Percentiles rank a stretch among this genome's conserved stretches.
Evolutionary conservation across 1,140 invertebrate genomes (phyloP).

Genomic region (Archegozetes longisetosus): DNA sequence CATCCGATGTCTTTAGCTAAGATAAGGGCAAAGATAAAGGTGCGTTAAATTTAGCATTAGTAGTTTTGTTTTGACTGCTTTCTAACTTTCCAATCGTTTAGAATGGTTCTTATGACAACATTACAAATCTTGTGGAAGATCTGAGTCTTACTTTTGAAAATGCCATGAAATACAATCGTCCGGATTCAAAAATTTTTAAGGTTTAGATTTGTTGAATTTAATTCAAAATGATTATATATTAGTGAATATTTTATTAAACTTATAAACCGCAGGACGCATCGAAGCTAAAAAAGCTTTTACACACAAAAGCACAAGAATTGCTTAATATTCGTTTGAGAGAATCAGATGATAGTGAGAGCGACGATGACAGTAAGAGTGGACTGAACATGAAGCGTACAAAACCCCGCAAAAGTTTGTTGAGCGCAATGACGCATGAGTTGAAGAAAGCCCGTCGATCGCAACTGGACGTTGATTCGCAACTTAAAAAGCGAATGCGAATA

Average conservation of each 20-base stretch:
- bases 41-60: constrained; percentile 25
- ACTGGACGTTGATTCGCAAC: constrained; percentile 20
- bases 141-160: constrained; percentile 98
- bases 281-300: constrained; percentile 63
- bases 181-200: constrained; percentile 70
- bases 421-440: constrained; percentile 29
- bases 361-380: constrained; percentile 17
- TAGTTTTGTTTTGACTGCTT: constrained; percentile 3
- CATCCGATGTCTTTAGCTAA: constrained; percentile 85
- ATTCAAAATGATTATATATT: too few relatives aligned
- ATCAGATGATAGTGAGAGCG: neutral
- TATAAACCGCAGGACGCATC: constrained; percentile 51
- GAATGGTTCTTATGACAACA: constrained; percentile 61
- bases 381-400: neutral
- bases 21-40: constrained; percentile 77
- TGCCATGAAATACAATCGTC: constrained; percentile 82
- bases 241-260: too few relatives aligned
- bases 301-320: constrained; percentile 64
- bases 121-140: constrained; percentile 80
- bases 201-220: constrained; percentile 29
- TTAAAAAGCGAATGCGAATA: constrained; percentile 28
- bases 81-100: constrained; percentile 27
- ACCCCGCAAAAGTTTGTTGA: constrained; percentile 44
- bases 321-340: constrained; percentile 38
- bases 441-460: constrained; percentile 13